Percentiles rank a stretch among this genome's conserved stretches.
These are phyloP conservation scores for Pao palembangensis DNA, from an alignment of 2,113 vertebrate species.

Conservation along the genomic window DNA sequence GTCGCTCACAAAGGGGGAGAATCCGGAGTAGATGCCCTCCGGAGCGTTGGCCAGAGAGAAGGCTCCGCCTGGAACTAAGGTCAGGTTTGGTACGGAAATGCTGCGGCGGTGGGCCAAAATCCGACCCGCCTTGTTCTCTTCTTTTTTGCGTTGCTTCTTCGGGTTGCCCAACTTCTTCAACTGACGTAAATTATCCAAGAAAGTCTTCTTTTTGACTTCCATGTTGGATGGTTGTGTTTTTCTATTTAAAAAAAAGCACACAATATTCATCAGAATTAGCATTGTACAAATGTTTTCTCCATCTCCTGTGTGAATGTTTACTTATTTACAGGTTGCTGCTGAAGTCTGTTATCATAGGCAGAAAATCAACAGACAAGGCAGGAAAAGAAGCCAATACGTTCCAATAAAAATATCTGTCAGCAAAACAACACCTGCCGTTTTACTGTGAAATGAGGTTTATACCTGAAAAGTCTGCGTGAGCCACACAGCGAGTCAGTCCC, in stretches of 20 bases:
- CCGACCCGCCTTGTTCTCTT: conserved; percentile 33
- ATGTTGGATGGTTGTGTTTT: conserved; percentile 43
- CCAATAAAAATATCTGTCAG: too few relatives aligned
- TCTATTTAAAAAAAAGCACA: not conserved
- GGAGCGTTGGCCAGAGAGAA: not conserved
- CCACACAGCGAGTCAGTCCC: conserved; percentile 1
- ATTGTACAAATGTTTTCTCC: not conserved
- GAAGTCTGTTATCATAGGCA: too few relatives aligned
- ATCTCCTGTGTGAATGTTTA: too few relatives aligned
- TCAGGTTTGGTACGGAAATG: conserved; percentile 73
- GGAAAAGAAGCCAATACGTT: too few relatives aligned
- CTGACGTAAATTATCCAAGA: conserved; percentile 53
- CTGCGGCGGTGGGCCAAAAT: conserved; percentile 63
- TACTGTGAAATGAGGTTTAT: not conserved
- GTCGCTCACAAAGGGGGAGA: conserved; percentile 29
- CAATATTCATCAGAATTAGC: not conserved
- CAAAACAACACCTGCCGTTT: too few relatives aligned
- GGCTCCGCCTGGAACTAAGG: conserved; percentile 11
- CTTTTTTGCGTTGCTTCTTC: conserved; percentile 58
- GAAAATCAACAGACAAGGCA: too few relatives aligned
- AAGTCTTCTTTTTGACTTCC: conserved; percentile 69
- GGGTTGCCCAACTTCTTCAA: conserved; percentile 52
- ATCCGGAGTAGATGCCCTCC: conserved; percentile 18
- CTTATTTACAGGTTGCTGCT: too few relatives aligned
- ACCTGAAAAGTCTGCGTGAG: conserved; percentile 33